phyloP scores from a whole-genome alignment of 2,888 invertebrate genomes.

The Panopea generosa region DNA sequence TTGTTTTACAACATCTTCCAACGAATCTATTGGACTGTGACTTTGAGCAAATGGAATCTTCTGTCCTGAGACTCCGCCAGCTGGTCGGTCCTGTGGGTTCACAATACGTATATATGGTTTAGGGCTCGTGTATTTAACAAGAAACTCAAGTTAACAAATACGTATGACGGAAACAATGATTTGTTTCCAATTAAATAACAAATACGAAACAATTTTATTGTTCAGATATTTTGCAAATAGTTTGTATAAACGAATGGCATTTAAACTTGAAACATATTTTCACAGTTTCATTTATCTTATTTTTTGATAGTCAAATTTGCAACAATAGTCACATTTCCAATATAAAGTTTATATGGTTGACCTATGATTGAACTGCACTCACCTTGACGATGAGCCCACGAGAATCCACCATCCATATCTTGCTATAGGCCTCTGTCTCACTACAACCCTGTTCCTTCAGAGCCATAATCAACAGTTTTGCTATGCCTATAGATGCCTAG shows the following conservation, averaged over 20 bases:
- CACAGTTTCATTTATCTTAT: too few relatives aligned
- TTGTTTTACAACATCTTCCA: conserved; percentile 92
- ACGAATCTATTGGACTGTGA: conserved; percentile 89
- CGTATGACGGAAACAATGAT: too few relatives aligned
- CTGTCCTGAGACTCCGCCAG: conserved; percentile 89
- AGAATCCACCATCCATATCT: conserved; percentile 98
- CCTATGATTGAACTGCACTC: too few relatives aligned
- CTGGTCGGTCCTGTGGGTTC: conserved; percentile 90
- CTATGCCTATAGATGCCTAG: conserved; percentile 97
- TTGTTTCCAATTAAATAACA: not conserved
- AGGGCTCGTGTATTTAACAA: too few relatives aligned
- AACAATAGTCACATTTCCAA: too few relatives aligned
- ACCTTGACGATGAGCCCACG: conserved; percentile 95
- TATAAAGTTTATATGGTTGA: too few relatives aligned
- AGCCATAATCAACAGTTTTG: conserved; percentile 95
- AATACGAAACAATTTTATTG: not conserved
- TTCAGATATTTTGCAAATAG: not conserved
- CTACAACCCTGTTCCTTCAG: conserved; percentile 91
- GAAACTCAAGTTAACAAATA: too few relatives aligned
- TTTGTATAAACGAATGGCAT: too few relatives aligned
- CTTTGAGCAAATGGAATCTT: conserved; percentile 91
- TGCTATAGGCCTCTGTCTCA: conserved; percentile 91
- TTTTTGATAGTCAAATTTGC: too few relatives aligned
- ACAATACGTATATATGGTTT: conserved; percentile 61
- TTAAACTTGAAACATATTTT: too few relatives aligned